Base-by-base conservation (phyloP, 2,888 invertebrate genomes). In the Neria commutata region DNA sequence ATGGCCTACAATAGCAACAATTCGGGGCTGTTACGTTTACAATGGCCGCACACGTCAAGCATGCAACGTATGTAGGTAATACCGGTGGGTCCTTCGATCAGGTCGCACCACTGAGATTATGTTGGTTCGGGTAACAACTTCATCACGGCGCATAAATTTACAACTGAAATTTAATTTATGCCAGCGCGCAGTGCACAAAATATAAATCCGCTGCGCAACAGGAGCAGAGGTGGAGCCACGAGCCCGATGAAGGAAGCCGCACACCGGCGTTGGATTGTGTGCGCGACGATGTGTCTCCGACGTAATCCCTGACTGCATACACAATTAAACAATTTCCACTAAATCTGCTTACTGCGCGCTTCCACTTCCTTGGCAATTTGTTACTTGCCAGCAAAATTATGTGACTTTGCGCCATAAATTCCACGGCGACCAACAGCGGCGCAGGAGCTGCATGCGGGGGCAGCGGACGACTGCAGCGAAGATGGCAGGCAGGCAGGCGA, bases 81-180 rank as follows among this genome's bases (percentile, higher is more conserved):
- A n/a, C n/a, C n/a, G n/a, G n/a, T n/a, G n/a, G n/a, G n/a, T n/a
- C n/a, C n/a, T n/a, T n/a, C n/a, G n/a, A n/a, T n/a, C n/a, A n/a
- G n/a, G n/a, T 14, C 42, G 26, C 6, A 6, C 60, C 64, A 62
- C 56, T 61, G 67, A 68, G 71, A 80, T 80, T 72, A 78, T 78
- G 78, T 79, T 79, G 76, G 70, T 73, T 71, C 67, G 69, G 75
- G 77, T 78, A 79, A 79, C 79, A 80, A 80, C 79, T 79, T 79
- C 80, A 79, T 79, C 78, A 73, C 71, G 71, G 71, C 69, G 76
- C 78, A 78, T 76, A 76, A 76, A 76, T 76, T 76, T 75, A 71
- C 78, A 65, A 78, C 69, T 73, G 74, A 76, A 76, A 76, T 72
- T 74, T 77, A 78, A 76, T 78, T 76, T 76, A 76, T 76, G 76